phyloP scores from a whole-genome alignment of 2,888 invertebrate species.

The Acrocyrtus sp. region DNA sequence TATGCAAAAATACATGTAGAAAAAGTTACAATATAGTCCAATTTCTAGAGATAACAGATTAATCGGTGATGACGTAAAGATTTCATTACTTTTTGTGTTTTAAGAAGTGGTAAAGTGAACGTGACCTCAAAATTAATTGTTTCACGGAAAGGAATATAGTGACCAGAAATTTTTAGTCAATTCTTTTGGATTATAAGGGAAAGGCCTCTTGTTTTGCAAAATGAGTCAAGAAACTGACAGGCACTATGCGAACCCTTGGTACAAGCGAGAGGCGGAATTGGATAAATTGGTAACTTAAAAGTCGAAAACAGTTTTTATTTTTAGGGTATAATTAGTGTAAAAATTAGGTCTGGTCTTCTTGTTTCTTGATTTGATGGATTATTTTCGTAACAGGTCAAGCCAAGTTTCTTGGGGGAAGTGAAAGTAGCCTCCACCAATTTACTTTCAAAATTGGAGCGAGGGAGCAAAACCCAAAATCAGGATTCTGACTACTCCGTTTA shows the following conservation, averaged over 20 bases:
- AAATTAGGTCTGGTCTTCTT: not conserved
- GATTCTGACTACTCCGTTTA: slow-evolving; percentile 75
- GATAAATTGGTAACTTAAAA: slow-evolving; percentile 22
- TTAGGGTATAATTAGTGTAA: not conserved
- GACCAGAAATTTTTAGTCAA: too few species aligned
- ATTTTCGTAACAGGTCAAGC: slow-evolving; percentile 8
- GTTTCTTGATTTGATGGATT: not conserved
- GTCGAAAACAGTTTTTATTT: too few species aligned
- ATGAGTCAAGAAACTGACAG: slow-evolving; percentile 33
- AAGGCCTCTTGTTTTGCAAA: too few species aligned
- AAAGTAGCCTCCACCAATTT: slow-evolving; percentile 2
- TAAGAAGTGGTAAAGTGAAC: too few species aligned
- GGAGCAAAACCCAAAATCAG: not conserved
- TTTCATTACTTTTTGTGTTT: too few species aligned
- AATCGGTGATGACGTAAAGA: too few species aligned
- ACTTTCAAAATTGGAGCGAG: slow-evolving; percentile 11
- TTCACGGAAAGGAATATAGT: too few species aligned
- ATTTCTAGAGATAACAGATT: too few species aligned
- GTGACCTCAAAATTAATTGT: too few species aligned
- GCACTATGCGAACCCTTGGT: slow-evolving; percentile 34
- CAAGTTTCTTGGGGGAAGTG: slow-evolving; percentile 3
- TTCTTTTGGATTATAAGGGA: too few species aligned
- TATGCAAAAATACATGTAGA: too few species aligned
- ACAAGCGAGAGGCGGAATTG: slow-evolving; percentile 21
- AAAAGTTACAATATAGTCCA: too few species aligned